Base-by-base conservation (phyloP, 1,140 invertebrate genomes). In the Trinorchestia longiramus region DNA sequence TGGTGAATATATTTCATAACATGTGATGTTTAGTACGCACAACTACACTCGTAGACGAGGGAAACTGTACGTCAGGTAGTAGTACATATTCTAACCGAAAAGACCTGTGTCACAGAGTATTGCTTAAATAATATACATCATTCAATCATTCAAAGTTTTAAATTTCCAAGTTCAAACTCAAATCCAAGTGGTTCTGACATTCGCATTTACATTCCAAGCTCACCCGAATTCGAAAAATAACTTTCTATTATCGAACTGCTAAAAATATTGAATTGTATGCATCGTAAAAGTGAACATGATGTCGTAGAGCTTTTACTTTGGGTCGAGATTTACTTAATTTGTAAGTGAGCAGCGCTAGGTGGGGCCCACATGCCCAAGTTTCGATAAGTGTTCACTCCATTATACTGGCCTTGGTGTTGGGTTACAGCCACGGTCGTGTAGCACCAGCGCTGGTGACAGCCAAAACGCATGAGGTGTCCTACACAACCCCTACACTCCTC, bases 391-490 rank as follows among this genome's bases (percentile, higher is more conserved):
- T 90, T 90, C 88, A 42, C 88, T 90, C 88, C 88, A 90, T 90
- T 90, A 90, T 90, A 90, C 43, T 41, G 88, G 88, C 88, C 88
- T 15, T 90, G 44, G 92, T 44, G 44, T 94, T 45, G 43, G 92
- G 92, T 94, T 45, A 94, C 92, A 23, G 44, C 28, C 92, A 3
- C 36, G 92, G 92, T 94, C 92, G 43, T 94, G 92, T 94, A 94
- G 92, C 92, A 94, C 92, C 92, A 43, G 43, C 43, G 6, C 44
- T 94, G 92, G 92, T 94, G 92, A 94, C 92, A 94, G 92, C 92
- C 43, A 45, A 43, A 40, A 45, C 43, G 92, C 92, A 45, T 94
- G 92, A 47, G 92, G 92, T 94, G 43, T 43, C 44, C 43, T 43
- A 43, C 88, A 42, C 88, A 42, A 4, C 41, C 43, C 88, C 88